phyloP scores from a whole-genome alignment of 2,888 invertebrate species.

The Phyllotreta striolata region DNA sequence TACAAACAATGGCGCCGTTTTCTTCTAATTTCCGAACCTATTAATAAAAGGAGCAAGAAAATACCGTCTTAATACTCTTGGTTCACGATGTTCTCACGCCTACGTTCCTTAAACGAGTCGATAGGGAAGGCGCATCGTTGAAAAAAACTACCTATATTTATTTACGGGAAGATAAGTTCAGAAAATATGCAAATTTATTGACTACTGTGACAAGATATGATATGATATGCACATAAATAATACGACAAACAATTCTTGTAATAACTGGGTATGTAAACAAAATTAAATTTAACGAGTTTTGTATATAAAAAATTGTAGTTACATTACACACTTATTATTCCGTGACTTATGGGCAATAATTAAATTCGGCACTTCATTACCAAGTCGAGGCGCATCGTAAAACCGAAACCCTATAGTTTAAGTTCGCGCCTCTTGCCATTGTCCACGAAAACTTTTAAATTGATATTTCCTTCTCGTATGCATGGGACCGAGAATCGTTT shows the following conservation, averaged over 20 bases:
- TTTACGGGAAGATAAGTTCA: background rate
- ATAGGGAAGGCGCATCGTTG: background rate
- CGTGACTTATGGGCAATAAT: background rate
- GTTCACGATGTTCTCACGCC: constrained; percentile 8
- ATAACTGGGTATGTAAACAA: too few relatives aligned
- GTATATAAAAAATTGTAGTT: too few relatives aligned
- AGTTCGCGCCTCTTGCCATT: constrained; percentile 26
- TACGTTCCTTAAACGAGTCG: background rate
- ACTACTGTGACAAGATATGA: too few relatives aligned
- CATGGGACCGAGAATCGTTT: constrained; percentile 35
- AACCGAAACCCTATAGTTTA: constrained; percentile 17
- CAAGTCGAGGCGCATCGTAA: constrained; percentile 2
- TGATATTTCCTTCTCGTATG: constrained; percentile 34
- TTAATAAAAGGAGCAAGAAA: constrained; percentile 8
- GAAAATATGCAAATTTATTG: too few relatives aligned
- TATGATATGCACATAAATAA: too few relatives aligned
- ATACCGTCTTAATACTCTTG: constrained; percentile 3
- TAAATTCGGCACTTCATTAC: background rate
- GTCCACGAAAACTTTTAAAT: constrained; percentile 32
- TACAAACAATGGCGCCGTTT: constrained; percentile 9
- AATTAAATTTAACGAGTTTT: too few relatives aligned
- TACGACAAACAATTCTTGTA: too few relatives aligned
- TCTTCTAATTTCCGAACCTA: constrained; percentile 11
- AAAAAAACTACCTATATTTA: background rate
- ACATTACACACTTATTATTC: background rate